Evolutionary conservation across 2,113 vertebrate genomes (phyloP).

Genomic region (Engraulis encrasicolus): DNA sequence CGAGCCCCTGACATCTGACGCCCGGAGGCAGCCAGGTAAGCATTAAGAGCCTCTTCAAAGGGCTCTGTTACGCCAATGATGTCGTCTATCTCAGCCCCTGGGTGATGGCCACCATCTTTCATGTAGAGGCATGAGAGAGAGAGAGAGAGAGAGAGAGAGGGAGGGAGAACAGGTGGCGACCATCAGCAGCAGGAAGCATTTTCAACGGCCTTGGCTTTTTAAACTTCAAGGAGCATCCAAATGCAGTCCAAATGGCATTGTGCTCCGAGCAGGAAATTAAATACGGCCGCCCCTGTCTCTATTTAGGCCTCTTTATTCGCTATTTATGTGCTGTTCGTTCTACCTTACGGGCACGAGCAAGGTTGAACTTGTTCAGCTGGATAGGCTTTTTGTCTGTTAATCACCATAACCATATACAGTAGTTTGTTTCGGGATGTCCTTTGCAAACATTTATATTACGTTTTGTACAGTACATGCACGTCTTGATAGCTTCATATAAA

Average conservation of each 20-base stretch:
- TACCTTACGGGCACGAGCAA: background rate
- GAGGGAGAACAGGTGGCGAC: slow-evolving; percentile 79
- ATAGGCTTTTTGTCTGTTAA: background rate
- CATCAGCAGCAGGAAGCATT: slow-evolving; percentile 72
- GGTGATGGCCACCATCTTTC: slow-evolving; percentile 59
- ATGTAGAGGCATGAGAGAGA: slow-evolving; percentile 16
- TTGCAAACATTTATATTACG: no score
- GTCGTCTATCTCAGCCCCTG: slow-evolving; percentile 46
- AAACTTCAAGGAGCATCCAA: slow-evolving; percentile 65
- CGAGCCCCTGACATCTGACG: slow-evolving; percentile 63
- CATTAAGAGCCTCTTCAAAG: slow-evolving; percentile 47
- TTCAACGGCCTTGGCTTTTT: slow-evolving; percentile 59
- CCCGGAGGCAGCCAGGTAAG: slow-evolving; percentile 58
- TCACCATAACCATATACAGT: background rate
- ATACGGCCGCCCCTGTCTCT: background rate
- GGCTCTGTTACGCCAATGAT: slow-evolving; percentile 62
- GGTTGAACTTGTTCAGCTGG: background rate
- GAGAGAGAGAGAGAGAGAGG: no score
- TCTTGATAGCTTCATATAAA: background rate
- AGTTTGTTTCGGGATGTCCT: background rate
- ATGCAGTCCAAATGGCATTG: background rate
- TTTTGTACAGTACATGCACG: background rate
- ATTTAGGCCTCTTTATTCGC: background rate
- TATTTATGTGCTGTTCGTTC: background rate
- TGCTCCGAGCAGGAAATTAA: background rate